phyloP scores from a whole-genome alignment of 2,888 invertebrate species.

The Cerastis rubricosa region DNA sequence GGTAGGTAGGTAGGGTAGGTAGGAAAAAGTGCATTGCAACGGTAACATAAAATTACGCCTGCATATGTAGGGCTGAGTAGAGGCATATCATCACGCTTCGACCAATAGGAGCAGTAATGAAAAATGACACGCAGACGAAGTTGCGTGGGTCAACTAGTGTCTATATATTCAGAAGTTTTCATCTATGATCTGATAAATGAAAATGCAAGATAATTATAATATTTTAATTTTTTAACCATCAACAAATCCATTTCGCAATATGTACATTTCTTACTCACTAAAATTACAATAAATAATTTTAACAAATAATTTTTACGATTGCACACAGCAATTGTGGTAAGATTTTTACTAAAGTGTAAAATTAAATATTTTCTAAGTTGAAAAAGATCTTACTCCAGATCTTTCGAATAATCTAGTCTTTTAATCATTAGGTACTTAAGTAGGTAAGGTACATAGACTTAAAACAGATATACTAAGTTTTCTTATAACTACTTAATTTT shows the following conservation, averaged over 20 bases:
- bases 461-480: conserved; percentile 16
- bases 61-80: neutral
- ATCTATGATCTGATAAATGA: neutral
- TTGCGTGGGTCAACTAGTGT: no score
- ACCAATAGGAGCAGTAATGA: no score
- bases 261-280: conserved; percentile 64
- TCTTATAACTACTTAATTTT: conserved; percentile 8
- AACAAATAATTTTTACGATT: conserved; percentile 22
- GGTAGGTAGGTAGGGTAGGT: no score
- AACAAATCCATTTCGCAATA: conserved; percentile 53
- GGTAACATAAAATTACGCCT: neutral
- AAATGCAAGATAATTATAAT: neutral
- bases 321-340: neutral
- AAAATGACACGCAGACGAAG: no score
- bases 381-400: conserved; percentile 2
- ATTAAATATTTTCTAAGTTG: neutral
- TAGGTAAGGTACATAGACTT: conserved; percentile 7
- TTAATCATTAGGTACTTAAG: conserved; percentile 14
- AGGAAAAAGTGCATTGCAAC: no score
- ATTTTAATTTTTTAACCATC: conserved; percentile 35
- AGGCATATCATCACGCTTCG: no score
- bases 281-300: conserved; percentile 59
- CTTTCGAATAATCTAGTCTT: conserved; percentile 8
- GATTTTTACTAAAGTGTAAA: neutral
- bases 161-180: neutral